phyloP scores from a whole-genome alignment of 2,113 vertebrate genomes.

The Rhea americana region DNA sequence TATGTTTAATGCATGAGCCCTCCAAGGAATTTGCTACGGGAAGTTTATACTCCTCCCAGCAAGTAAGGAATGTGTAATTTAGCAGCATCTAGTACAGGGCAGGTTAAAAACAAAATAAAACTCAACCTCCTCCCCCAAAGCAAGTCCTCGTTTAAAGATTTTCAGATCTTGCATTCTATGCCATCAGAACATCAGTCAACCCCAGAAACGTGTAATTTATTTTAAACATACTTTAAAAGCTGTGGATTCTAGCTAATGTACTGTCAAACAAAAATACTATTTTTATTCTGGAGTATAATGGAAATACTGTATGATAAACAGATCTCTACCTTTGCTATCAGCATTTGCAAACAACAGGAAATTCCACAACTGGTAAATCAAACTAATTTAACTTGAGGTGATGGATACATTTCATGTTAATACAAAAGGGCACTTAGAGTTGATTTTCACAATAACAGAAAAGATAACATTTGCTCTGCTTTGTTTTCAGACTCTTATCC shows the following conservation, averaged over 20 bases:
- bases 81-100: constrained; percentile 17
- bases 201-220: background rate
- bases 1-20: constrained; percentile 52
- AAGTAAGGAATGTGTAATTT: constrained; percentile 55
- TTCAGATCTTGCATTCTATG: constrained; percentile 10
- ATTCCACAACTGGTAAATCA: constrained; percentile 32
- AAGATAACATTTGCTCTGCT: constrained; percentile 67
- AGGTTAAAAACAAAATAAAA: constrained; percentile 55
- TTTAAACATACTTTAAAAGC: background rate
- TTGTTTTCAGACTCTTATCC: constrained; percentile 69
- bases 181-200: background rate
- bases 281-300: constrained; percentile 36
- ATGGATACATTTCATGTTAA: constrained; percentile 53
- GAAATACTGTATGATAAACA: constrained; percentile 43
- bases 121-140: background rate
- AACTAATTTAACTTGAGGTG: background rate
- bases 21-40: constrained; percentile 50
- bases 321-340: constrained; percentile 35
- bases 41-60: constrained; percentile 46
- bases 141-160: background rate
- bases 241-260: background rate
- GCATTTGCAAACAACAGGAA: constrained; percentile 66
- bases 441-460: constrained; percentile 45
- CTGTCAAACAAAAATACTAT: constrained; percentile 25
- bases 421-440: constrained; percentile 41